Evolutionary conservation across 2,888 invertebrate species (phyloP), one percentile per base, ranked within the genome.

Genomic region (Lasius platythorax): DNA sequence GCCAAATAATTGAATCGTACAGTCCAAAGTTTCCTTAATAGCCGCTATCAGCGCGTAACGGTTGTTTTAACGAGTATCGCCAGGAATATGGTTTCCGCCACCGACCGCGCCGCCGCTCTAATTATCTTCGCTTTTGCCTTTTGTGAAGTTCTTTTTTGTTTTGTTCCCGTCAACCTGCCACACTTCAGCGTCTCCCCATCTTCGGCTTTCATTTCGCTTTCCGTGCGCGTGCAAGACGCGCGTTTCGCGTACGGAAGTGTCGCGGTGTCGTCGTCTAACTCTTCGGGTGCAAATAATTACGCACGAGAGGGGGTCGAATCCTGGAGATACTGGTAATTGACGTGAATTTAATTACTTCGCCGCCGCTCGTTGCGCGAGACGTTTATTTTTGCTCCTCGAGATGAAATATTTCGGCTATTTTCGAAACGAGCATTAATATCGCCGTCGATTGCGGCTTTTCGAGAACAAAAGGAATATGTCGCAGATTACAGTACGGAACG

Each of bases 11-110:
- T 92, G 91, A 92, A 92, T 91, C 90, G 92, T 91, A 92, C 89
- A 90, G 90, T 90, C 92, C 89, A 93, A 94, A 93, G 91, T 94
- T 90, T 84, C 87, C 89, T 90, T 94, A 94, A 94, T 93, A 93
- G 89, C 87, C 91, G 90, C 92, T 93, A 94, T 93, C 93, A 91
- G 91, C 89, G 90, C 82, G 91, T 93, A 93, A 91, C 91, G 92
- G 87, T 91, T 91, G 92, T 92, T 93, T 90, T 91, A 93, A 93
- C 91, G 93, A 93, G 93, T 92, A 92, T 89, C 86, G 91, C 87
- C 82, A 73, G 83, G 86, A 89, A 91, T 85, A 85, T 90, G 89
- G 72, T 88, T 88, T 83, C 83, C 84, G 79, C 85, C 86, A 83
- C 86, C 86, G 53, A 15, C 58, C 73, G 11, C 40, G 3, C 58